Percentiles rank a stretch among this genome's conserved stretches.
These are phyloP conservation scores for Mormyrus iriodes DNA, from an alignment of 2,113 vertebrate species.

Conservation along the genomic window DNA sequence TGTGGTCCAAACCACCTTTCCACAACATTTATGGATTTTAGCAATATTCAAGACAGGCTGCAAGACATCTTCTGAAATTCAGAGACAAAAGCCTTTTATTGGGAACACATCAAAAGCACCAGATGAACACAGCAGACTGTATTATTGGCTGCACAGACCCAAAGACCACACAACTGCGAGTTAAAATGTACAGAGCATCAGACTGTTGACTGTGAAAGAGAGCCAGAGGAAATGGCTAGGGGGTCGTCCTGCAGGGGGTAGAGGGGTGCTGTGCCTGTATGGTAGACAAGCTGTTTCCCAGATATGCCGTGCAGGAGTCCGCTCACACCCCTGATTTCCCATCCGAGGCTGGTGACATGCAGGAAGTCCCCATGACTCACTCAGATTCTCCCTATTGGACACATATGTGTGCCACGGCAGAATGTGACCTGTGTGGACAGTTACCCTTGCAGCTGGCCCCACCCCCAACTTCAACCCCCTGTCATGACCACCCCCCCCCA, in stretches of 20 bases:
- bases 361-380: background rate
- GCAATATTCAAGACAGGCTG: background rate
- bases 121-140: background rate
- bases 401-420: background rate
- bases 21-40: background rate
- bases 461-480: background rate
- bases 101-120: background rate
- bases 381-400: background rate
- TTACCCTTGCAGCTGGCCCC: background rate
- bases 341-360: background rate
- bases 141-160: background rate
- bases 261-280: background rate
- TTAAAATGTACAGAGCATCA: background rate
- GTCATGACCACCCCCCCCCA: slow-evolving; percentile 4
- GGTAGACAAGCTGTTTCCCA: background rate
- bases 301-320: background rate
- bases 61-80: background rate
- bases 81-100: background rate
- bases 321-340: background rate
- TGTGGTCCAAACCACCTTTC: background rate
- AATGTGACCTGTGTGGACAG: background rate
- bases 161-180: background rate
- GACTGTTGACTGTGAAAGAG: background rate
- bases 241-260: background rate
- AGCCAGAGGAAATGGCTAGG: background rate